Percentiles rank a stretch among this genome's conserved stretches.
phyloP scores from a whole-genome alignment of 2,113 vertebrate genomes.

The Candoia aspera region DNA sequence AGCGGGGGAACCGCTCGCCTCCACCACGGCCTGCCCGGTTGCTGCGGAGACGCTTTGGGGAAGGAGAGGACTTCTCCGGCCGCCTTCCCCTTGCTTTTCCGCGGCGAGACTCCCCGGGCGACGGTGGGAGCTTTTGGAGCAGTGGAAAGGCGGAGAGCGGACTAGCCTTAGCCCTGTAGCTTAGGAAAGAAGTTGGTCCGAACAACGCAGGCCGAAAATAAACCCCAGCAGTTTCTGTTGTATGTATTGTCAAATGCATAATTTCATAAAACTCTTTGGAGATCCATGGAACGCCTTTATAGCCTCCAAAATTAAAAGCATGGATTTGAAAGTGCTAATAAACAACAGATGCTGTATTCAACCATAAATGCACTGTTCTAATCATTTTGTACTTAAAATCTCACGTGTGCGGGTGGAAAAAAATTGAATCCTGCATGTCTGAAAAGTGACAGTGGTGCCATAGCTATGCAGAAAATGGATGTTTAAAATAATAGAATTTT shows the following conservation, averaged over 20 bases:
- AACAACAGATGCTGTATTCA: neutral
- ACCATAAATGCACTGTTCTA: no score
- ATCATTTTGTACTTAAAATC: no score
- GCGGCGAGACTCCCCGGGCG: neutral
- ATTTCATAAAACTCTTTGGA: no score
- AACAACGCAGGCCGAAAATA: neutral
- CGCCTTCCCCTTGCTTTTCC: neutral
- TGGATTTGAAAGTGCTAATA: no score
- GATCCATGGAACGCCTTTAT: neutral
- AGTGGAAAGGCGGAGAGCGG: neutral
- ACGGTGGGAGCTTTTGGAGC: no score
- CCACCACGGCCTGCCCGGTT: neutral
- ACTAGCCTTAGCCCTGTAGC: neutral
- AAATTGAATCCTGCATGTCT: no score
- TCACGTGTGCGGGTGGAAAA: no score
- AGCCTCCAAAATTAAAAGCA: neutral
- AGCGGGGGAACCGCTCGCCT: neutral
- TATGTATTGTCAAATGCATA: no score
- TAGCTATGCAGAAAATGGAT: no score
- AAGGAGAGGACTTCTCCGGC: neutral
- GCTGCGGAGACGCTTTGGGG: neutral
- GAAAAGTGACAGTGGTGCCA: no score
- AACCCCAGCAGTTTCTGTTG: no score
- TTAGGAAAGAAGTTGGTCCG: neutral
- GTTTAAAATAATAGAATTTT: neutral